Evolutionary conservation across 2,113 vertebrate species (phyloP).

Genomic region (Microtus montanus): DNA sequence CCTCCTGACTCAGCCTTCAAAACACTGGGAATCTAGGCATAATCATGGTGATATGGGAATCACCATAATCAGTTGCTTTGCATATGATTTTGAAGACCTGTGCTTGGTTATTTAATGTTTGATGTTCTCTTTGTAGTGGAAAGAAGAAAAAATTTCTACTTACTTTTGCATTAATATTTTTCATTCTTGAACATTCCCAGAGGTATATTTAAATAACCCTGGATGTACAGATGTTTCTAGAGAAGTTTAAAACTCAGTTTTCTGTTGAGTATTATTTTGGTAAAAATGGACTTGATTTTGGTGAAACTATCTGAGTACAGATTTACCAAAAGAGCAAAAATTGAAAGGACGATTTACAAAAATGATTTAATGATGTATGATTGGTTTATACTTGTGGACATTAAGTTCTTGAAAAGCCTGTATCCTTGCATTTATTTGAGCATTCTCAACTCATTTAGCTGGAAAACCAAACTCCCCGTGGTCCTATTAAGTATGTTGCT

Average conservation of each 20-base stretch:
- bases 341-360: not conserved
- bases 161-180: not conserved
- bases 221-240: not conserved
- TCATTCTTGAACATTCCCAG: conserved; percentile 29
- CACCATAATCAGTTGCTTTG: not conserved
- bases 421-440: conserved; percentile 72
- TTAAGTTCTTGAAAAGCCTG: conserved; percentile 37
- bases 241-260: conserved; percentile 36
- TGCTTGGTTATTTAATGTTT: not conserved
- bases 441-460: conserved; percentile 78
- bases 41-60: no score
- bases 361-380: conserved; percentile 51
- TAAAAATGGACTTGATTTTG: conserved; percentile 17
- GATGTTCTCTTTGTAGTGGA: not conserved
- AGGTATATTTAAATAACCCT: not conserved
- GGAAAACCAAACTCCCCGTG: conserved; percentile 70
- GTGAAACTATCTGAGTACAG: conserved; percentile 3
- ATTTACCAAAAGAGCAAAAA: conserved; percentile 11
- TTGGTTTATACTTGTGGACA: not conserved
- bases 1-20: not conserved
- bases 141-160: not conserved
- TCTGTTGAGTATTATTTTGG: not conserved
- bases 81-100: not conserved
- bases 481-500: conserved; percentile 81
- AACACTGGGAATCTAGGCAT: not conserved